Evolutionary conservation across 64 coral and sea anemone species (phyloP), one percentile per base, ranked within the genome.

Genomic region (Platygyra sinensis): DNA sequence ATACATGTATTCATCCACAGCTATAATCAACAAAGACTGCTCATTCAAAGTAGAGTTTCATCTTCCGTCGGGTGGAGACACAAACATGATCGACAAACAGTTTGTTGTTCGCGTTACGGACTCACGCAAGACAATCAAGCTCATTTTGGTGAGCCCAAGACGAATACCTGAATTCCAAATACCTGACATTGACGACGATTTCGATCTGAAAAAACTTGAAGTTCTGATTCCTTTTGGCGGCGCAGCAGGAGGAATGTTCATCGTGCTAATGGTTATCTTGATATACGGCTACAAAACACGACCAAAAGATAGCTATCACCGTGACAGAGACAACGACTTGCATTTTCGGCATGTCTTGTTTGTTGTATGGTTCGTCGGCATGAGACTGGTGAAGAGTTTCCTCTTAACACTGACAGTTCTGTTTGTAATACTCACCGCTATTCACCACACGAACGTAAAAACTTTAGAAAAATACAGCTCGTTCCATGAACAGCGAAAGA

Each of bases 211-310:
- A 52, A 73, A 84, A 42, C 77, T 92, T 28, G 71, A 86, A 15
- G 72, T 95, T 8, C 75, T 95, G 10, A 62, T 89, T 78, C 94
- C 94, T 24, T 60, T 87, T 30, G 62, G 69, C 4, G 80, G 86
- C 39, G 86, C 94, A 9, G 12, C 82, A 6, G 90, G 71, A 29
- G 69, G 76, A 1, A 73, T 90, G 61, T 54, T 95, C 10, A 22
- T 86, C 8, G 10, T 95, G 4, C 60, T 95, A 24, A 15, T 89
- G 16, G 39, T 31, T 30, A 86, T 95, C 77, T 86, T 95, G 9
- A 83, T 95, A 15, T 95, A 92, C 76, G 94, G 94, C 28, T 95
- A 95, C 78, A 95, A 86, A n/a, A 95, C 94, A 27, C 80, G 90
- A 38, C 90, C 94, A 22, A 92, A 95, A 89, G 94, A 95, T 52